Conservation (phyloP, 2,797 vertebrate genomes). For the Megaceryle alcyon region DNA sequence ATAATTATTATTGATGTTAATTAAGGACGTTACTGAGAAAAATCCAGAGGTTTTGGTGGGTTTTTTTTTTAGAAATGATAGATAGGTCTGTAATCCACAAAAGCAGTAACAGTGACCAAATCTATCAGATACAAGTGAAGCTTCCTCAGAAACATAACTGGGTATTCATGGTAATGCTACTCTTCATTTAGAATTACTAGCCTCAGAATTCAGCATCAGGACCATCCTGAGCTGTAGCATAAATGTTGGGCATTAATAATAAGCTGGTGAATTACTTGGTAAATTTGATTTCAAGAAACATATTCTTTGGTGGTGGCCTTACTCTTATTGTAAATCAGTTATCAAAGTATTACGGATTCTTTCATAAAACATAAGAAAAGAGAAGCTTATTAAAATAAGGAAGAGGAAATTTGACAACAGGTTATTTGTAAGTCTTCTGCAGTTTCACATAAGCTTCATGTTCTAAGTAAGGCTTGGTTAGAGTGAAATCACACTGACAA, state of each 20-base stretch:
- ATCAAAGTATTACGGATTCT: not conserved
- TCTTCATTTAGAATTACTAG: not conserved
- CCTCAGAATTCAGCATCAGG: not conserved
- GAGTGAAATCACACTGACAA: not conserved
- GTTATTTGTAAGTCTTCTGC: not conserved
- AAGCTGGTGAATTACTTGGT: not conserved
- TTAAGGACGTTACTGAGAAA: not conserved
- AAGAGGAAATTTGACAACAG: not conserved
- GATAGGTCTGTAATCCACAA: not conserved
- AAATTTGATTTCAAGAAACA: not conserved
- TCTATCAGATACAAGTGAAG: not conserved
- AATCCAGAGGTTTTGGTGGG: not conserved
- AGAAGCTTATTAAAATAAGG: not conserved
- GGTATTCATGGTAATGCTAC: not conserved
- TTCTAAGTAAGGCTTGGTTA: not conserved
- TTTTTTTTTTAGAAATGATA: not conserved
- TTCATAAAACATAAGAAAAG: rapidly evolving
- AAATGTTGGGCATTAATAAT: not conserved
- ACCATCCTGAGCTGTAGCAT: not conserved
- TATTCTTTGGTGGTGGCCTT: not conserved
- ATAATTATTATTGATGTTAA: not conserved
- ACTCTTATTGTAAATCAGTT: not conserved
- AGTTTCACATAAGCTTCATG: not conserved
- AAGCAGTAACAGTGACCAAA: not conserved
- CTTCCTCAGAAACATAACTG: not conserved